These are phyloP conservation scores for Tenualosa ilisha DNA, from an alignment of 2,797 vertebrate species.

Conservation along the genomic window DNA sequence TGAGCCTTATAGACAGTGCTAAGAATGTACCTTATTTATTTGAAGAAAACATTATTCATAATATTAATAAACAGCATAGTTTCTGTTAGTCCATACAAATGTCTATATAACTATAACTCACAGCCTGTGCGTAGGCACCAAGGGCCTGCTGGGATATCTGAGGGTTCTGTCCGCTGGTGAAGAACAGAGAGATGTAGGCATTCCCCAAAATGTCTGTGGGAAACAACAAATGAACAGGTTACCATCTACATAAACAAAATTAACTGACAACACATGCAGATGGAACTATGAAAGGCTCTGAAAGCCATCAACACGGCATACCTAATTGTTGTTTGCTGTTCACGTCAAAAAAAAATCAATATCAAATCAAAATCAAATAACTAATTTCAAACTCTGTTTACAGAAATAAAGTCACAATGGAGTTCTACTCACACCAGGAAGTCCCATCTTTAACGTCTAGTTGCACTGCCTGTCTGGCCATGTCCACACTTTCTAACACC, in stretches of 20 bases:
- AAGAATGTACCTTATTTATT: too few relatives aligned
- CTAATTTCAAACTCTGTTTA: background rate
- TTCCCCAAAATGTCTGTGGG: conserved; percentile 87
- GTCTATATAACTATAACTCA: conserved; percentile 73
- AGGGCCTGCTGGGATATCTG: conserved; percentile 90
- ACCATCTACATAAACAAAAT: background rate
- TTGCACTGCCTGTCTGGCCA: conserved; percentile 86
- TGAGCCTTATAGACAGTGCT: too few relatives aligned
- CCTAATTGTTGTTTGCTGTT: too few relatives aligned
- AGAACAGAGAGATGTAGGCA: conserved; percentile 89
- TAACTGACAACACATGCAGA: background rate
- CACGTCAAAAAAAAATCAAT: too few relatives aligned
- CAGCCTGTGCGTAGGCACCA: conserved; percentile 86
- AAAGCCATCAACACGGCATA: too few relatives aligned
- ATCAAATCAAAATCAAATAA: too few relatives aligned
- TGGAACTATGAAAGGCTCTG: background rate
- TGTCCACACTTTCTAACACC: conserved; percentile 84
- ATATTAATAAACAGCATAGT: background rate
- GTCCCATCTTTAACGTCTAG: conserved; percentile 84
- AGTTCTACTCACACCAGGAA: conserved; percentile 87
- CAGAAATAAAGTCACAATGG: background rate
- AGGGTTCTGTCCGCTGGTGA: conserved; percentile 86
- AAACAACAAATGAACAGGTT: conserved; percentile 12
- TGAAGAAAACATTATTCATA: too few relatives aligned
- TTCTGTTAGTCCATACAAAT: background rate